phyloP scores from a whole-genome alignment of 92 coral and sea anemone genomes.

The Porites evermanni region DNA sequence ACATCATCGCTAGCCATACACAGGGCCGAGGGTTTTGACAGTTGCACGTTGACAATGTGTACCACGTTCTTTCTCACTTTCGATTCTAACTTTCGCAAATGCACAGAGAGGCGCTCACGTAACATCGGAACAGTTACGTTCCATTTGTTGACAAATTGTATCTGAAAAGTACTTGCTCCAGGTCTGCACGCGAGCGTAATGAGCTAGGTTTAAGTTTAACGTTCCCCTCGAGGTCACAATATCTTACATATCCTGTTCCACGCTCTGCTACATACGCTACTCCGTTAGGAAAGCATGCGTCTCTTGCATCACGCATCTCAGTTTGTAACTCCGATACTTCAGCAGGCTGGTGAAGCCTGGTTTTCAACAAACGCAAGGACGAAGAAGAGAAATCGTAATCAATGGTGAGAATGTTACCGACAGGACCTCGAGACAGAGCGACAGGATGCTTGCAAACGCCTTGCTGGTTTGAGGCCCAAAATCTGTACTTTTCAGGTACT shows the following conservation, averaged over 20 bases:
- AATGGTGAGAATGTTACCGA: slow-evolving; percentile 44
- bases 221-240: slow-evolving; percentile 46
- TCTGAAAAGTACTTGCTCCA: slow-evolving; percentile 24
- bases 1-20: slow-evolving; percentile 32
- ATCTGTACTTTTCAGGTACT: slow-evolving; percentile 70
- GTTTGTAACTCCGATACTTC: slow-evolving; percentile 12
- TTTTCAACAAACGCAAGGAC: slow-evolving; percentile 38
- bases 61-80: slow-evolving; percentile 31
- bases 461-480: slow-evolving; percentile 49
- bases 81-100: slow-evolving; percentile 25
- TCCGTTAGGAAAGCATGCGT: not conserved
- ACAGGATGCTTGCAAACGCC: slow-evolving; percentile 61
- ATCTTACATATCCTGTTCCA: slow-evolving; percentile 35
- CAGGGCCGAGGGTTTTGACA: slow-evolving; percentile 42
- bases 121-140: slow-evolving; percentile 33
- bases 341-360: slow-evolving; percentile 64
- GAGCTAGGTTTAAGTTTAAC: slow-evolving; percentile 17
- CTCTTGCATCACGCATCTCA: too few species aligned
- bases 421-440: slow-evolving; percentile 62
- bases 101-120: slow-evolving; percentile 45
- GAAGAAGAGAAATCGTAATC: slow-evolving; percentile 59
- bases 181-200: slow-evolving; percentile 46
- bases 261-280: slow-evolving; percentile 49
- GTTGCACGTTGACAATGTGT: slow-evolving; percentile 36
- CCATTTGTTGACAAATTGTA: slow-evolving; percentile 34